Percentiles rank a stretch among this genome's conserved stretches.
Evolutionary conservation across 2,797 vertebrate species (phyloP).

Genomic region (Hippoglossus hippoglossus): DNA sequence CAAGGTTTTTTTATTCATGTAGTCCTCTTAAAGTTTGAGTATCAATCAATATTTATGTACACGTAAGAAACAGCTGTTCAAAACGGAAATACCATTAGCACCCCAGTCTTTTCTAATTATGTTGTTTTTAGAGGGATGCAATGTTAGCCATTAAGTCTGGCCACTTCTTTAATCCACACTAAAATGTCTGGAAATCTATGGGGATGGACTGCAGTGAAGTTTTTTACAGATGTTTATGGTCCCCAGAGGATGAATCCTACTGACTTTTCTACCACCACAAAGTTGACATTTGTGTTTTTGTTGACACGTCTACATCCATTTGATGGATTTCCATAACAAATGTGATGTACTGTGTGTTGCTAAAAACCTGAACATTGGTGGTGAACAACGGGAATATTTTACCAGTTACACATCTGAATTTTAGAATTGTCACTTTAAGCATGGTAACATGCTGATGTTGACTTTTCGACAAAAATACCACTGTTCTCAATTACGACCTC

Average conservation of each 20-base stretch:
- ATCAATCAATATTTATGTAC: neutral
- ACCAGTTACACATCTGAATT: too few relatives aligned
- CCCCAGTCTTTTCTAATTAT: neutral
- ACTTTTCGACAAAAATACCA: too few relatives aligned
- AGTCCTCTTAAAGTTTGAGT: neutral
- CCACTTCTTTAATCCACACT: too few relatives aligned
- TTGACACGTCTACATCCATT: neutral
- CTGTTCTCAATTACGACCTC: too few relatives aligned
- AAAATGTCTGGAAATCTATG: too few relatives aligned
- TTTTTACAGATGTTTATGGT: neutral
- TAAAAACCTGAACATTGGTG: neutral
- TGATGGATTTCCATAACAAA: constrained; percentile 2
- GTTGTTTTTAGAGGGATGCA: neutral
- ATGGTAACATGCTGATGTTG: too few relatives aligned
- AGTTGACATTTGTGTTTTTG: neutral
- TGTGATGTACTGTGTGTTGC: neutral
- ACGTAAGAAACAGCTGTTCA: too few relatives aligned
- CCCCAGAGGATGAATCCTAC: neutral
- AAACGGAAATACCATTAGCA: neutral
- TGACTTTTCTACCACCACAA: neutral
- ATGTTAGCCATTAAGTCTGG: too few relatives aligned
- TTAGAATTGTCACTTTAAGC: too few relatives aligned
- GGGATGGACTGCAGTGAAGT: too few relatives aligned
- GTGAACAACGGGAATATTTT: neutral
- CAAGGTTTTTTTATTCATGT: neutral